These are phyloP conservation scores for Dicrurus megarhynchus DNA, from an alignment of 2,113 vertebrate genomes.

Conservation along the genomic window DNA sequence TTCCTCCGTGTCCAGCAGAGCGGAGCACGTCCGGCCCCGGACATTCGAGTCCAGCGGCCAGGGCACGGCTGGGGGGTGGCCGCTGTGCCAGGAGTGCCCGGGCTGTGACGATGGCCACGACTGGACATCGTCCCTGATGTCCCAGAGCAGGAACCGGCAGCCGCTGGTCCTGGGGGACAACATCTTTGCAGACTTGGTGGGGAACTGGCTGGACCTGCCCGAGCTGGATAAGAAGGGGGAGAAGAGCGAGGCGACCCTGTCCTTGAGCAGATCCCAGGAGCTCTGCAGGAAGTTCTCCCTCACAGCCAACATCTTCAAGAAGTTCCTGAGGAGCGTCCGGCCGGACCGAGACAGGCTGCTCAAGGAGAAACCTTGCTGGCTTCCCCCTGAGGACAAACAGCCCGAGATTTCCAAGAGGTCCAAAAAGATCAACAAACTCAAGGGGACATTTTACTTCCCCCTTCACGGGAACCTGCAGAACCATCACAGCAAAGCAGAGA, in stretches of 20 bases:
- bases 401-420: constrained; percentile 81
- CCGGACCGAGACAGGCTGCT: constrained; percentile 90
- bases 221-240: constrained; percentile 84
- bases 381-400: constrained; percentile 73
- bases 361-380: constrained; percentile 92
- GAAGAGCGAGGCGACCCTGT: constrained; percentile 66
- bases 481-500: constrained; percentile 71
- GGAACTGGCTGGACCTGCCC: constrained; percentile 95
- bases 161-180: constrained; percentile 94
- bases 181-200: constrained; percentile 93
- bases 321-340: constrained; percentile 89
- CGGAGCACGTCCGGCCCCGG: not conserved
- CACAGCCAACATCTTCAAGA: constrained; percentile 94
- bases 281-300: constrained; percentile 89
- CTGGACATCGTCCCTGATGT: constrained; percentile 95
- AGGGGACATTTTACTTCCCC: constrained; percentile 83
- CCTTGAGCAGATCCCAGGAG: constrained; percentile 81
- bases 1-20: not conserved
- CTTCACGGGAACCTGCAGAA: constrained; percentile 74
- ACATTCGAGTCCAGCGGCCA: not conserved
- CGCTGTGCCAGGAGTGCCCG: not conserved
- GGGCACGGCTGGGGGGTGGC: not conserved
- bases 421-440: constrained; percentile 81
- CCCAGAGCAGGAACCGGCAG: constrained; percentile 88
- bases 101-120: constrained; percentile 79